phyloP scores from a whole-genome alignment of 2,113 vertebrate species.

The Sinocyclocheilus maitianheensis region DNA sequence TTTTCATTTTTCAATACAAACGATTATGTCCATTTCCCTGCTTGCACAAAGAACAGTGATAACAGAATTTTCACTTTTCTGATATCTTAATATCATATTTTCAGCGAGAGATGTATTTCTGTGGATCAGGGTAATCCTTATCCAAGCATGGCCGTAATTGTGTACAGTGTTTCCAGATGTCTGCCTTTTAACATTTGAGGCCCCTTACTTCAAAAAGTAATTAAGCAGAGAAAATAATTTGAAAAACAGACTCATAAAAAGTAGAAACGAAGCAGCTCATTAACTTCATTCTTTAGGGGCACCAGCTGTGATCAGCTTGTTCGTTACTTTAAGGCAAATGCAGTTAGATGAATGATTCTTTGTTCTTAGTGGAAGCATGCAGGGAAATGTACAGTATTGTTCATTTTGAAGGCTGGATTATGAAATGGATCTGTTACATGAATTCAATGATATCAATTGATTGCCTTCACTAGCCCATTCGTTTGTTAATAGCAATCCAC shows the following conservation, averaged over 20 bases:
- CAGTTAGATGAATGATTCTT: conserved; percentile 64
- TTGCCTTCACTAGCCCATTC: conserved; percentile 43
- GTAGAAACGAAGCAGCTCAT: conserved; percentile 71
- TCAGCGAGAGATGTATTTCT: neutral
- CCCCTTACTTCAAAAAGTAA: conserved; percentile 65
- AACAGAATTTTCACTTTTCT: neutral
- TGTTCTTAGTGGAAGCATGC: conserved; percentile 47
- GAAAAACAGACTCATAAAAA: conserved; percentile 72
- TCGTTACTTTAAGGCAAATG: conserved; percentile 70
- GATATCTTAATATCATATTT: neutral
- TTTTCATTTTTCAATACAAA: neutral
- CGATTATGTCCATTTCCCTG: too few relatives aligned
- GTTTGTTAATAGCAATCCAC: neutral
- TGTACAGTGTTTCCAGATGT: conserved; percentile 54
- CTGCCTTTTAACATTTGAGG: conserved; percentile 62
- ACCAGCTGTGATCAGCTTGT: conserved; percentile 73
- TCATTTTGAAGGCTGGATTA: conserved; percentile 46
- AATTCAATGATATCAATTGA: neutral
- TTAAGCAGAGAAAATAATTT: conserved; percentile 72
- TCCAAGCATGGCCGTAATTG: neutral
- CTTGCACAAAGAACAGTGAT: neutral
- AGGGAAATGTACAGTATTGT: conserved; percentile 60
- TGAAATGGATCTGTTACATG: neutral
- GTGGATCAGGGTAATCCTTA: neutral
- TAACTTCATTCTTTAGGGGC: conserved; percentile 71